Conservation (phyloP, 2,113 vertebrate genomes). For the Microcebus murinus region DNA sequence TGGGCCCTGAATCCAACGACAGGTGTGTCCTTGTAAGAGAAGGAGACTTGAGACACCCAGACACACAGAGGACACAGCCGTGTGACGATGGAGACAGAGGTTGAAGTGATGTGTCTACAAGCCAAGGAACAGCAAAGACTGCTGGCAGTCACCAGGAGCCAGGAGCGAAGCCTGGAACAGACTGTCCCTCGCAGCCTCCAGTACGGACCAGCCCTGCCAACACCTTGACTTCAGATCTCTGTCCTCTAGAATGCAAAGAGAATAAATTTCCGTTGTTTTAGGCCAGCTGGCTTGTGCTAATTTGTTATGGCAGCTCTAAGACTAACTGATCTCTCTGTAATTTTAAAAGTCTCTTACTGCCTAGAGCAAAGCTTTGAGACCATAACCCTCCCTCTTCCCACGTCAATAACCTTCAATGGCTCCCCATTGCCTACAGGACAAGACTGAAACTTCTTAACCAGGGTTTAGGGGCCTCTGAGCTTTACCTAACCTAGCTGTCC, state of each 20-base stretch:
- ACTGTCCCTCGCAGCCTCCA: too few species aligned
- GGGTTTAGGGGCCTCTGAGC: background rate
- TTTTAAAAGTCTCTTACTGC: background rate
- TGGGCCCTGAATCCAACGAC: background rate
- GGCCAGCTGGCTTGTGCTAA: rapidly evolving
- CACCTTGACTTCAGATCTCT: background rate
- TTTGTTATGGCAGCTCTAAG: background rate
- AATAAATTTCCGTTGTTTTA: too few species aligned
- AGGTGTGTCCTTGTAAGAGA: background rate
- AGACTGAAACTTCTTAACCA: background rate
- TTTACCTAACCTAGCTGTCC: background rate
- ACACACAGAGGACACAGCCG: background rate
- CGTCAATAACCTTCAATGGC: background rate
- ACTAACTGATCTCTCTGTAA: background rate
- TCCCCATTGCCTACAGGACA: background rate
- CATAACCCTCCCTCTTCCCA: background rate
- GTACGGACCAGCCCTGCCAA: rapidly evolving
- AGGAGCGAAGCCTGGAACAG: background rate
- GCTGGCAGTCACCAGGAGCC: too few species aligned
- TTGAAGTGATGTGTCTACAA: background rate
- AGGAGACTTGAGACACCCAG: background rate
- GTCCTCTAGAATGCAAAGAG: background rate
- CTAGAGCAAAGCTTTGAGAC: background rate
- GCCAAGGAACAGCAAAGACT: rapidly evolving
- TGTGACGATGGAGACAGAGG: background rate